A percentile compares a stretch with the other conserved stretches of the same genome.
phyloP scores from a whole-genome alignment of 1,140 invertebrate genomes.

The Drosophila eugracilis region DNA sequence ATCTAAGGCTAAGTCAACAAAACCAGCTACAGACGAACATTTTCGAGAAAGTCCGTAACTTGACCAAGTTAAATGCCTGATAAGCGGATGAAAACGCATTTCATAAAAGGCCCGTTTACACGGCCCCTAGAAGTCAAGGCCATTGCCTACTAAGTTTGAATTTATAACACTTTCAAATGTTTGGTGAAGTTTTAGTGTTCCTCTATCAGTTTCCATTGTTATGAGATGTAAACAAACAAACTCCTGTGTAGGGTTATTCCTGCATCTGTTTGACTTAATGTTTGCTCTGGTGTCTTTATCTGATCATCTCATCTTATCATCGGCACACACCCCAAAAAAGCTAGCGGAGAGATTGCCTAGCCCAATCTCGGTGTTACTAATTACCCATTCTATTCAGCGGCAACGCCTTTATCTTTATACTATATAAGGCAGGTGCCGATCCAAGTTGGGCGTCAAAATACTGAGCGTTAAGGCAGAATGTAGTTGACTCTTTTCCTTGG shows the following conservation, averaged over 20 bases:
- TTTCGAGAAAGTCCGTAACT: conserved; percentile 22
- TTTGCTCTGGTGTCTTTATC: conserved; percentile 37
- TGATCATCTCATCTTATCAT: conserved; percentile 42
- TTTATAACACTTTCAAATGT: too few species aligned
- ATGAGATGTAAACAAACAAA: not conserved
- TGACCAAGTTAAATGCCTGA: conserved; percentile 71
- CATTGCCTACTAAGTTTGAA: not conserved
- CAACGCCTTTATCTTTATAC: conserved; percentile 32
- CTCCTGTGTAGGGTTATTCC: conserved; percentile 10
- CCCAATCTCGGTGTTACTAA: conserved; percentile 54
- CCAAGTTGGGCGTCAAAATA: conserved; percentile 52
- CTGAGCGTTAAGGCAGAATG: conserved; percentile 53
- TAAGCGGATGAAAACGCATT: conserved; percentile 52
- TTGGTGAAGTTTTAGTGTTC: too few species aligned
- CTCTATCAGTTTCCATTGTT: not conserved
- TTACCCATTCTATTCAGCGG: conserved; percentile 55
- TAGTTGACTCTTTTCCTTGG: conserved; percentile 35
- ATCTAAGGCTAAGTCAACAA: conserved; percentile 51
- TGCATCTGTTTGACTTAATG: conserved; percentile 16
- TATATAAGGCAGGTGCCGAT: conserved; percentile 56
- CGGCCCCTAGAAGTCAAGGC: conserved; percentile 8
- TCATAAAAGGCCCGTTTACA: conserved; percentile 8
- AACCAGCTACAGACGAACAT: conserved; percentile 9
- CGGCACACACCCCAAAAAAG: conserved; percentile 47
- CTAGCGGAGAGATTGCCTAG: conserved; percentile 50